These are phyloP conservation scores for Porites lutea DNA, from an alignment of 64 coral and sea anemone species.

Conservation along the genomic window DNA sequence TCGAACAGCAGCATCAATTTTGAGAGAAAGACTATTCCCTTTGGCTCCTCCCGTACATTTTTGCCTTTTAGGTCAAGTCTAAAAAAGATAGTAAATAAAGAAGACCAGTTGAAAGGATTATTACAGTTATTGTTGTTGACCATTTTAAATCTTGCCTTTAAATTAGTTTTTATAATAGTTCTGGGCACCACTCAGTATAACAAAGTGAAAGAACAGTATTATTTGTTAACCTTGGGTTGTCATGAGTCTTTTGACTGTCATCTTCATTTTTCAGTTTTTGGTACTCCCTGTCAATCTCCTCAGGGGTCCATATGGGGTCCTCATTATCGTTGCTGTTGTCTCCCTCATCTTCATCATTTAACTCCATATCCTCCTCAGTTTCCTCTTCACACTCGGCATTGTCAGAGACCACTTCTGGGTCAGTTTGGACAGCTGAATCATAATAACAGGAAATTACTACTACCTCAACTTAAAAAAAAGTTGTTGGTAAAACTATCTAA, in stretches of 20 bases:
- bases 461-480: too few species aligned
- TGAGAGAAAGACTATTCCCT: too few species aligned
- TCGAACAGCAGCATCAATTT: too few species aligned
- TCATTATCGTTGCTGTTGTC: not conserved
- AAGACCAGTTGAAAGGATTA: too few species aligned
- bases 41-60: too few species aligned
- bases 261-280: not conserved
- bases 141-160: not conserved
- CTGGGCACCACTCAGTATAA: not conserved
- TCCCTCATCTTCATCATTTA: not conserved
- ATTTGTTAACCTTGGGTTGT: not conserved
- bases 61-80: too few species aligned
- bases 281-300: slow-evolving; percentile 3
- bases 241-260: slow-evolving; percentile 17
- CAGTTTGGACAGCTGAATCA: not conserved
- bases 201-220: not conserved
- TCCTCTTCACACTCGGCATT: not conserved
- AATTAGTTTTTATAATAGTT: not conserved
- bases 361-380: not conserved
- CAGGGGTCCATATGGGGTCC: slow-evolving; percentile 11
- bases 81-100: too few species aligned
- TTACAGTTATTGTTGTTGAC: too few species aligned
- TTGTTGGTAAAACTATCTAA: too few species aligned
- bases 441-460: not conserved
- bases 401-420: not conserved